Evolutionary conservation across 2,113 vertebrate genomes (phyloP).

Genomic region (Aldabrachelys gigantea): DNA sequence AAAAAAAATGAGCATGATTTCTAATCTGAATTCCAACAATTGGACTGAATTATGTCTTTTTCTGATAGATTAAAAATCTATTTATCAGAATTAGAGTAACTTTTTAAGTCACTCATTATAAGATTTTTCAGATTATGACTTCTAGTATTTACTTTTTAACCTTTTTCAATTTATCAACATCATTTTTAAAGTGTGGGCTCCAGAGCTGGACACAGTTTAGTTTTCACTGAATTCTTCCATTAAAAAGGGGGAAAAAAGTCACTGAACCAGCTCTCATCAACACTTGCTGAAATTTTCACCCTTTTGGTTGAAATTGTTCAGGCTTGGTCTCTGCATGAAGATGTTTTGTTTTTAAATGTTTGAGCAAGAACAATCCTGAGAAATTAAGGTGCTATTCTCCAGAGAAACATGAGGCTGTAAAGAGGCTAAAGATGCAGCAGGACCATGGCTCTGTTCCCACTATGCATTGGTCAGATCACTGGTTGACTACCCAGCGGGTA

Average conservation of each 20-base stretch:
- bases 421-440: background rate
- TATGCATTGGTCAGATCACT: background rate
- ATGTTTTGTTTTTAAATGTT: background rate
- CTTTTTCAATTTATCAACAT: too few relatives aligned
- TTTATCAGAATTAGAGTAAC: background rate
- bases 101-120: background rate
- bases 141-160: background rate
- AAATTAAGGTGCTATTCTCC: background rate
- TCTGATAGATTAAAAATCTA: background rate
- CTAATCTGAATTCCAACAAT: background rate
- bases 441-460: background rate
- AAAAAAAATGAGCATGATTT: background rate
- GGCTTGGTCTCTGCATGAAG: background rate
- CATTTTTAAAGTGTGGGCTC: background rate
- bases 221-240: background rate
- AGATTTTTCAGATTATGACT: background rate
- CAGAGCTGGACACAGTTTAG: background rate
- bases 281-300: background rate
- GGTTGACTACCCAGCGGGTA: background rate
- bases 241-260: background rate
- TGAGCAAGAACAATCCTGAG: background rate
- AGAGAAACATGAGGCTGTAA: background rate
- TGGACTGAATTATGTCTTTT: background rate
- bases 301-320: background rate
- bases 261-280: background rate